These are phyloP conservation scores for Jacana jacana DNA, from an alignment of 2,113 vertebrate species.

Conservation along the genomic window DNA sequence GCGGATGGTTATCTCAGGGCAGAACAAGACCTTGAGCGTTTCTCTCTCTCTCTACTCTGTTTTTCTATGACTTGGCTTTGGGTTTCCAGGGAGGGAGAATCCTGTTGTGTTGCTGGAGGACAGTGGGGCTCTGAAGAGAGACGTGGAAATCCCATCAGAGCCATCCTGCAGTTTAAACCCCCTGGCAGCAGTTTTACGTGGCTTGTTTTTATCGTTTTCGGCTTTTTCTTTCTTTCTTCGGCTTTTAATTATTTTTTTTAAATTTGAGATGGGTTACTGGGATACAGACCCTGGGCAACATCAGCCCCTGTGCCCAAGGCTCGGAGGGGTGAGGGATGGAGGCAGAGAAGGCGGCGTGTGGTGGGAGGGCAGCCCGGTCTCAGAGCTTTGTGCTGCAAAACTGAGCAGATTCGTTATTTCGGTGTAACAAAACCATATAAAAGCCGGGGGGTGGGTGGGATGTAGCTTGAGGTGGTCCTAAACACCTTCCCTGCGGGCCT, in stretches of 20 bases:
- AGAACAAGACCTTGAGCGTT: slow-evolving; percentile 40
- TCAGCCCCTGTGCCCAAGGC: fast-evolving
- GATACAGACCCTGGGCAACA: background rate
- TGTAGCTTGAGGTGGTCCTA: background rate
- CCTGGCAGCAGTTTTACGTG: background rate
- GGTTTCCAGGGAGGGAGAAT: background rate
- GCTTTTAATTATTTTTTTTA: background rate
- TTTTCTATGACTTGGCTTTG: slow-evolving; percentile 5
- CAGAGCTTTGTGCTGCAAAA: no score
- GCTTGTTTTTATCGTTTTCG: background rate
- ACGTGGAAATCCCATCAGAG: slow-evolving; percentile 35
- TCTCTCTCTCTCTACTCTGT: slow-evolving; percentile 11
- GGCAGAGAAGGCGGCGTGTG: background rate
- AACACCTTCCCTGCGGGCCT: background rate
- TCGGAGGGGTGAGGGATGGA: background rate
- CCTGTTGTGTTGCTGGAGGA: background rate
- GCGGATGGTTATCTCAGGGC: slow-evolving; percentile 46
- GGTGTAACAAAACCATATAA: background rate
- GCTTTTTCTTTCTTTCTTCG: background rate
- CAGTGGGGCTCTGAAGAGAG: background rate
- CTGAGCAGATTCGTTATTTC: background rate
- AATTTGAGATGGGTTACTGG: background rate
- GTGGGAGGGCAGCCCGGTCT: background rate
- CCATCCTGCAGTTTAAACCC: background rate
- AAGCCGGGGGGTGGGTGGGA: background rate